These are phyloP conservation scores for Dicentrarchus labrax DNA, from an alignment of 2,113 vertebrate genomes.

Conservation along the genomic window DNA sequence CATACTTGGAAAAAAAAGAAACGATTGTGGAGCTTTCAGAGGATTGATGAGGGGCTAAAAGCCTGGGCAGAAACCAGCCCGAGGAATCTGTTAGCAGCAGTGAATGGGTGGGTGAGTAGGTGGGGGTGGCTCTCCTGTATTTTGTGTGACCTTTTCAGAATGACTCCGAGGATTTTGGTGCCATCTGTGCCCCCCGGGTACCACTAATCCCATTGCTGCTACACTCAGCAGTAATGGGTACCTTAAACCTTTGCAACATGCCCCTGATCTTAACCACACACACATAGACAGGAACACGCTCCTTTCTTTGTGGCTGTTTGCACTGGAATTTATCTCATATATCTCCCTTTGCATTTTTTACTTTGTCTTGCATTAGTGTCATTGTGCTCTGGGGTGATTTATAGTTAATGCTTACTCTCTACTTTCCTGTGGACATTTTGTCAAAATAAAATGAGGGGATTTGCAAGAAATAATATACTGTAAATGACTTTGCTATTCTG, in stretches of 20 bases:
- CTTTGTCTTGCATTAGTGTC: constrained; percentile 27
- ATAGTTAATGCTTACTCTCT: constrained; percentile 39
- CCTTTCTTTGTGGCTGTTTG: constrained; percentile 34
- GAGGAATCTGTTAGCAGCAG: constrained; percentile 44
- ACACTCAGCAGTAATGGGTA: constrained; percentile 75
- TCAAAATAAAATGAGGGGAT: constrained; percentile 29
- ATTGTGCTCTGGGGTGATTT: constrained; percentile 34
- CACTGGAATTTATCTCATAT: constrained; percentile 14
- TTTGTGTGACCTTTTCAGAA: constrained; percentile 77
- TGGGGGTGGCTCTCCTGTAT: constrained; percentile 52
- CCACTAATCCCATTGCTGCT: constrained; percentile 75
- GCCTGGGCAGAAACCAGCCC: constrained; percentile 20
- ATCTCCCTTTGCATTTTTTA: constrained; percentile 31
- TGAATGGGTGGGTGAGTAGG: constrained; percentile 53
- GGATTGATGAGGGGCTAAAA: constrained; percentile 65
- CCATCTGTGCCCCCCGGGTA: constrained; percentile 81
- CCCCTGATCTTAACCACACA: constrained; percentile 40
- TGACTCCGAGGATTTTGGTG: constrained; percentile 66
- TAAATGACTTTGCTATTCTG: neutral
- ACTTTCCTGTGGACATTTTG: constrained; percentile 19
- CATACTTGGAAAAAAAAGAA: constrained; percentile 60
- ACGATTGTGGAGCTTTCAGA: constrained; percentile 47
- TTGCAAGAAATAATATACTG: neutral
- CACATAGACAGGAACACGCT: constrained; percentile 18
- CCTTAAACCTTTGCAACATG: constrained; percentile 63